These are phyloP conservation scores for Chloroceryle aenea DNA, from an alignment of 2,113 vertebrate species.

Conservation along the genomic window DNA sequence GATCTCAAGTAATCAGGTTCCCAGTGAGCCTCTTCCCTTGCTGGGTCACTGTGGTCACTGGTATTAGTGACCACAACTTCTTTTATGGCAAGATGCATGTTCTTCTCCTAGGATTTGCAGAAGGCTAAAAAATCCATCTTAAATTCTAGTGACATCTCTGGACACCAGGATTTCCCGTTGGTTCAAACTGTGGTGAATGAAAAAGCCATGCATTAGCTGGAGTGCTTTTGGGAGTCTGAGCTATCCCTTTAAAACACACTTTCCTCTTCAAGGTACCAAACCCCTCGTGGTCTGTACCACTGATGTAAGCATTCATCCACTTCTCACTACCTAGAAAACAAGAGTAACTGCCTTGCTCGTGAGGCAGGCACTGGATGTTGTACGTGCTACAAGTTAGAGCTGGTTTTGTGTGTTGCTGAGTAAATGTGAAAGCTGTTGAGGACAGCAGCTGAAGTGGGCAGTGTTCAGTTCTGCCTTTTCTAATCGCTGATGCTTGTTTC, in stretches of 20 bases:
- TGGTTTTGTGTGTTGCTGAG: background rate
- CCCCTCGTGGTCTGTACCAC: background rate
- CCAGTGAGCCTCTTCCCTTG: background rate
- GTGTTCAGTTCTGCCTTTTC: background rate
- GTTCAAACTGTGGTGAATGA: background rate
- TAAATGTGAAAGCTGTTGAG: background rate
- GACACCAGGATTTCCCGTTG: background rate
- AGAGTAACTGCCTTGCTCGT: background rate
- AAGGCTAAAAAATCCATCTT: background rate
- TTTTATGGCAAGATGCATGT: background rate
- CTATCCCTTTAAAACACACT: background rate
- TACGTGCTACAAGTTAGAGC: background rate
- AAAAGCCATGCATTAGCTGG: background rate
- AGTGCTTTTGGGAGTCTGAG: background rate
- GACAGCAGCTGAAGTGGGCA: background rate
- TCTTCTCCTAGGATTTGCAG: background rate
- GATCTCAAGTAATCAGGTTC: background rate
- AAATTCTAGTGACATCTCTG: background rate
- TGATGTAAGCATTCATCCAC: background rate
- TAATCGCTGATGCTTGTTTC: background rate
- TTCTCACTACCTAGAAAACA: background rate
- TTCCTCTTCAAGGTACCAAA: background rate
- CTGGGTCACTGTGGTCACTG: background rate
- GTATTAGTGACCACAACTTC: background rate
- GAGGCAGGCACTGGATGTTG: background rate